These are phyloP conservation scores for Mesorhabditis sp. DNA, from an alignment of 2,888 invertebrate species.

Conservation along the genomic window DNA sequence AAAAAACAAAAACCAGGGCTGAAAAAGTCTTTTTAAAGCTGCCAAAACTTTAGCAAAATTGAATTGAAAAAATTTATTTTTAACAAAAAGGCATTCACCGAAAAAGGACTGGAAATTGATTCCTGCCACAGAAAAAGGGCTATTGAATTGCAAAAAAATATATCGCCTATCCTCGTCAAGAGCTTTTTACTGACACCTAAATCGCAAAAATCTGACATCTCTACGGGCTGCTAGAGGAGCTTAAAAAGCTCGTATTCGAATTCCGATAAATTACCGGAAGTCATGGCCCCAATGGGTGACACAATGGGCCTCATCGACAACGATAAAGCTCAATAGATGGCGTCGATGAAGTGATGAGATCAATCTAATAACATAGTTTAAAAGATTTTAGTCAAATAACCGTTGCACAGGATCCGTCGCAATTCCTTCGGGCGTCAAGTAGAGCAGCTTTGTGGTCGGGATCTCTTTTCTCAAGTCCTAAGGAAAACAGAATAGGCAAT, in stretches of 20 bases:
- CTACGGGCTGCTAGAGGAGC: background rate
- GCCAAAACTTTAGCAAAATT: too few relatives aligned
- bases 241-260: background rate
- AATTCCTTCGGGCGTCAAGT: constrained; percentile 94
- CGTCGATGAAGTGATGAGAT: constrained; percentile 56
- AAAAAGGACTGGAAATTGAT: too few relatives aligned
- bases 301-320: constrained; percentile 96
- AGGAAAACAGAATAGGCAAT: background rate
- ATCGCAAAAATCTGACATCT: too few relatives aligned
- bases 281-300: constrained; percentile 99
- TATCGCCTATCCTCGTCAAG: too few relatives aligned
- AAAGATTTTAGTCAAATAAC: constrained; percentile 8
- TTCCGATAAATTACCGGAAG: constrained; percentile 65
- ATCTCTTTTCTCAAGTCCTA: constrained; percentile 35
- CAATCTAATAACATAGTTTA: constrained; percentile 11
- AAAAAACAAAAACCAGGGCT: too few relatives aligned
- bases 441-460: constrained; percentile 79
- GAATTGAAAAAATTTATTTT: too few relatives aligned
- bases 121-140: too few relatives aligned
- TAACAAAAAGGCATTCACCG: too few relatives aligned
- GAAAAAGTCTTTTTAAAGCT: too few relatives aligned
- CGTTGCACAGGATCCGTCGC: constrained; percentile 67
- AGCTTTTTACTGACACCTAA: background rate
- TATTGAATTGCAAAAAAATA: too few relatives aligned
- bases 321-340: constrained; percentile 79